Percentiles rank a stretch among this genome's conserved stretches.
These are phyloP conservation scores for Drosophila eugracilis DNA, from an alignment of 1,140 invertebrate genomes.

Conservation along the genomic window DNA sequence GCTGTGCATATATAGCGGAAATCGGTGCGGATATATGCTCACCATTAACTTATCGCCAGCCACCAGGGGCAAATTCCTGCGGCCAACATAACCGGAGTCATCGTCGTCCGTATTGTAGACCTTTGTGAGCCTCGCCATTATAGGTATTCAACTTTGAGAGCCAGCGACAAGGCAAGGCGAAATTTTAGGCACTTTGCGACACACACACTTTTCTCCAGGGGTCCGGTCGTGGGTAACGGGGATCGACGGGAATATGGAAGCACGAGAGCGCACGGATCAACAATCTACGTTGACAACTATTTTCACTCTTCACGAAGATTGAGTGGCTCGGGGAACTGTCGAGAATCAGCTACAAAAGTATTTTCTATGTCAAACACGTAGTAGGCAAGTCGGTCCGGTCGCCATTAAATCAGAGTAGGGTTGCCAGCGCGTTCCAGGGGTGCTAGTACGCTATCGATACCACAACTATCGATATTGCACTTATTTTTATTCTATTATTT, in stretches of 20 bases:
- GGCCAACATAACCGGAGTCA: conserved; percentile 73
- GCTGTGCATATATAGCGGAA: conserved; percentile 28
- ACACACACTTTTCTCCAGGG: conserved; percentile 57
- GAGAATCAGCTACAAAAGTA: conserved; percentile 57
- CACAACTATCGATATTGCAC: background rate
- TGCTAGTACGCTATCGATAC: background rate
- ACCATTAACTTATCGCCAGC: conserved; percentile 83
- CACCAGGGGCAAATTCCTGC: conserved; percentile 78
- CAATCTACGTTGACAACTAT: conserved; percentile 34
- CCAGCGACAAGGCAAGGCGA: conserved; percentile 64
- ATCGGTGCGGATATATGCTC: conserved; percentile 37
- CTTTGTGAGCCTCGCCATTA: conserved; percentile 83
- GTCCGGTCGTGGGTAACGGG: conserved; percentile 19
- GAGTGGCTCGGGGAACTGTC: conserved; percentile 27
- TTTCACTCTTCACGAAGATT: conserved; percentile 25
- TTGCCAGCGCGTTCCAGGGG: conserved; percentile 6
- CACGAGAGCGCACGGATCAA: conserved; percentile 38
- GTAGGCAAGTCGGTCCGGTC: conserved; percentile 63
- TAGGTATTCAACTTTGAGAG: conserved; percentile 34
- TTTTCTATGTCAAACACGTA: conserved; percentile 81
- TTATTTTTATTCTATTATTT: no score
- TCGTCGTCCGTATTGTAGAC: conserved; percentile 82
- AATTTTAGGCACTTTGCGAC: conserved; percentile 68
- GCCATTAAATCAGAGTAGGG: conserved; percentile 60
- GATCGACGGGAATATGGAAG: conserved; percentile 48